phyloP scores from a whole-genome alignment of 2,888 invertebrate species.

The Agriopis aurantiaria region DNA sequence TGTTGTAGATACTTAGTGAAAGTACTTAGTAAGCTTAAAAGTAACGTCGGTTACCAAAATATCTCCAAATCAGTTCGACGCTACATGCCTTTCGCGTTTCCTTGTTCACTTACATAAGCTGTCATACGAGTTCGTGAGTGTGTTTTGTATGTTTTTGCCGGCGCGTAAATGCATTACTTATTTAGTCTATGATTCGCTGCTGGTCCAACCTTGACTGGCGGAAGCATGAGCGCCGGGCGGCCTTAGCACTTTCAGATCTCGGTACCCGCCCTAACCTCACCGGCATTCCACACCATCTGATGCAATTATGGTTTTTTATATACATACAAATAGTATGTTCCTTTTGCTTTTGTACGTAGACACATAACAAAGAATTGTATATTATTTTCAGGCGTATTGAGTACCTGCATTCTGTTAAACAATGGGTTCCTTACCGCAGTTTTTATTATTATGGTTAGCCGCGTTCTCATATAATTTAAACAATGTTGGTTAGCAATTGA shows the following conservation, averaged over 20 bases:
- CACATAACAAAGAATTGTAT: neutral
- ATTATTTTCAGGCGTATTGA: neutral
- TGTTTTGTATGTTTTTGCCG: slow-evolving; percentile 9
- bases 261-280: slow-evolving; percentile 55
- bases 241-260: slow-evolving; percentile 75
- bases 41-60: too few relatives aligned
- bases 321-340: neutral
- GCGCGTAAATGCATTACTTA: slow-evolving; percentile 21
- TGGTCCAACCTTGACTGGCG: slow-evolving; percentile 73
- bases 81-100: slow-evolving; percentile 8
- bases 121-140: slow-evolving; percentile 16
- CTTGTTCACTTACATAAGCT: slow-evolving; percentile 12
- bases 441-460: too few relatives aligned
- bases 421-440: too few relatives aligned
- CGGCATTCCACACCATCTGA: slow-evolving; percentile 41
- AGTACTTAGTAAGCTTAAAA: too few relatives aligned
- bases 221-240: slow-evolving; percentile 70
- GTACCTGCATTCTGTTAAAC: too few relatives aligned
- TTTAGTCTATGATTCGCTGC: slow-evolving; percentile 35
- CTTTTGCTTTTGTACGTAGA: neutral
- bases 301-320: slow-evolving; percentile 27
- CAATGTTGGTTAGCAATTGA: too few relatives aligned
- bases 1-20: too few relatives aligned
- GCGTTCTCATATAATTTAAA: too few relatives aligned
- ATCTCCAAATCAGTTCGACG: neutral